Conservation (phyloP, 2,888 invertebrate species). For the Nycteola revayana region DNA sequence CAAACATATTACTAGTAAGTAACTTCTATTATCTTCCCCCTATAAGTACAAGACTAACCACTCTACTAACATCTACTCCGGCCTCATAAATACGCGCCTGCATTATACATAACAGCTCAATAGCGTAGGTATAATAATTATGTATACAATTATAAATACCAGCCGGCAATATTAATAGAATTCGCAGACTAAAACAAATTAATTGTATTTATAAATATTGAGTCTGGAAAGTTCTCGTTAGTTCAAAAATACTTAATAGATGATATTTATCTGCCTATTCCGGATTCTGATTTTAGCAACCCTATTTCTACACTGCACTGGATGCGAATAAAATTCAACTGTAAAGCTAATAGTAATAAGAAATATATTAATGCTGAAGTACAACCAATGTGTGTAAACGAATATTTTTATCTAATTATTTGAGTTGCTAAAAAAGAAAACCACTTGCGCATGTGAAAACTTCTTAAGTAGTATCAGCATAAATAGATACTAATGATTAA, state of each 20-base stretch:
- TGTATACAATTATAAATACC: too few relatives aligned
- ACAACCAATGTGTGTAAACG: constrained; percentile 22
- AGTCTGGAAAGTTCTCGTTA: neutral
- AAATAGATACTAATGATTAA: constrained; percentile 23
- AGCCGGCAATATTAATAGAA: neutral
- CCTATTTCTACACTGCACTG: constrained; percentile 20
- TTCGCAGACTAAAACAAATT: neutral
- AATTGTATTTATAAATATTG: constrained; percentile 2
- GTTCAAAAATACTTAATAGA: neutral
- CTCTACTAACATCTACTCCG: too few relatives aligned
- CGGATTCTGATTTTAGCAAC: constrained; percentile 16
- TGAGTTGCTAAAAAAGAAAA: constrained; percentile 34
- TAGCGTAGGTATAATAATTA: too few relatives aligned
- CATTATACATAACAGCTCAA: too few relatives aligned
- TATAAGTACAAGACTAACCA: too few relatives aligned
- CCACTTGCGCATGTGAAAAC: constrained; percentile 32
- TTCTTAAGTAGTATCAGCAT: constrained; percentile 20
- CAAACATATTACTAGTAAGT: too few relatives aligned
- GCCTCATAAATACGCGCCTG: too few relatives aligned
- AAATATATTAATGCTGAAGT: constrained; percentile 20
- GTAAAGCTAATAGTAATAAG: constrained; percentile 20
- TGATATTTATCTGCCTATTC: constrained; percentile 2
- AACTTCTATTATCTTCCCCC: too few relatives aligned
- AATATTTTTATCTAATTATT: constrained; percentile 36
- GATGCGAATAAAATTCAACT: constrained; percentile 16